A percentile compares a stretch with the other conserved stretches of the same genome.
These are phyloP conservation scores for Desmodus rotundus DNA, from an alignment of 2,113 vertebrate species.

Conservation along the genomic window DNA sequence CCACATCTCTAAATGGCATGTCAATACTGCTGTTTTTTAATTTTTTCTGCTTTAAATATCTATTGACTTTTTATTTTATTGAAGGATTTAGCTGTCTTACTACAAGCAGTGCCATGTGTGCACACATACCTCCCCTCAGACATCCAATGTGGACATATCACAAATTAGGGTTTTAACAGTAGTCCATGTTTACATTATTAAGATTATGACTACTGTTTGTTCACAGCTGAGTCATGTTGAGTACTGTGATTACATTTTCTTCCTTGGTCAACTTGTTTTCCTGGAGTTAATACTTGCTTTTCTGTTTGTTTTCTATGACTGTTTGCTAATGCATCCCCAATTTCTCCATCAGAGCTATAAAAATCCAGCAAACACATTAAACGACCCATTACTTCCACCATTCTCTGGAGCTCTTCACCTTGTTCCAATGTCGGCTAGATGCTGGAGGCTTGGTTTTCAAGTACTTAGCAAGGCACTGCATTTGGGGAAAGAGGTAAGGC, in stretches of 20 bases:
- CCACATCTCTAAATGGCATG: conserved; percentile 26
- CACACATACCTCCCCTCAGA: neutral
- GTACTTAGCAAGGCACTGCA: neutral
- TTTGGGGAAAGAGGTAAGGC: neutral
- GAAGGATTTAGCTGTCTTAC: conserved; percentile 13
- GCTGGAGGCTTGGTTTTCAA: neutral
- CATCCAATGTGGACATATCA: neutral
- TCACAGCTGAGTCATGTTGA: conserved; percentile 6
- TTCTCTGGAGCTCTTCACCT: neutral
- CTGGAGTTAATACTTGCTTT: conserved; percentile 36
- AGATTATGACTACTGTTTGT: conserved; percentile 6
- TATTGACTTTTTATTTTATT: conserved; percentile 42
- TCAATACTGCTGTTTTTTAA: neutral
- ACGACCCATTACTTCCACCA: conserved; percentile 11
- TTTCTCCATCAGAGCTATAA: conserved; percentile 7
- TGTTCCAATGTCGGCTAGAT: conserved; percentile 15
- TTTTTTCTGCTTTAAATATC: conserved; percentile 54
- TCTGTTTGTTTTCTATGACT: conserved; percentile 20
- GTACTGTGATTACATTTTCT: conserved; percentile 31
- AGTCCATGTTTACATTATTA: conserved; percentile 36
- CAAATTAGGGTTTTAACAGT: conserved; percentile 25
- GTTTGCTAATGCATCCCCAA: neutral
- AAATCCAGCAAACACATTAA: conserved; percentile 7
- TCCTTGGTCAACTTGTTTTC: conserved; percentile 46
- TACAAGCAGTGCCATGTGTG: neutral